Evolutionary conservation across 2,888 invertebrate genomes (phyloP), one percentile per base, ranked within the genome.

Genomic region (Atethmia centrago): DNA sequence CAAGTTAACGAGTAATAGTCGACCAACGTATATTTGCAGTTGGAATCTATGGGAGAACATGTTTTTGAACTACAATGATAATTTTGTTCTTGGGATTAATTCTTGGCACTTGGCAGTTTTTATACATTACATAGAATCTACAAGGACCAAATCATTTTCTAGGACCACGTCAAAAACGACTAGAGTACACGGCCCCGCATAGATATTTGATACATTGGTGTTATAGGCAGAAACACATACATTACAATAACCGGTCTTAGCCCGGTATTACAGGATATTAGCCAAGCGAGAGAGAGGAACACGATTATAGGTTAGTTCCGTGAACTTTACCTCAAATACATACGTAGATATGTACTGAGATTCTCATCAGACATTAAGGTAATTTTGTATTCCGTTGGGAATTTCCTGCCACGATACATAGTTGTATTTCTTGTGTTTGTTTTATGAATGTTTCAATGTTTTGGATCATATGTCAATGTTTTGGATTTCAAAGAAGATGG

Each of bases 241-340:
- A 82, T 82, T 77, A 45, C 14, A 53, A 45, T 12, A 71, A 80
- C 84, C 80, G 51, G 84, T 80, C 61, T 19, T 10, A 16, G 47
- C 12, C 36, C 28, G 36, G 59, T 56, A 49, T 36, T 83, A 80
- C 84, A 80, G 80, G 80, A 80, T 83, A 73, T 80, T 65, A 83
- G 51, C 51, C 67, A 80, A 74, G 25, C 62, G 45, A 83, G 84
- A 84, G 81, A 84, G 84, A 69, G 81, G 75, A 19, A 80, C 55
- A 12, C 40, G 14, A 83, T n/a, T 31, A 55, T 51, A 49, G 36
- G 55, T 31, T 61, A 3, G 63, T 49, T 47, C 76, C 81, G 59
- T 84, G 84, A 81, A 81, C 84, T 81, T 81, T 81, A 81, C 81
- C 81, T 84, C 80, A 53, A 45, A 64, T 47, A 66, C 10, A 28